phyloP scores from a whole-genome alignment of 1,140 invertebrate genomes.

The Pogonomyrmex californicus region DNA sequence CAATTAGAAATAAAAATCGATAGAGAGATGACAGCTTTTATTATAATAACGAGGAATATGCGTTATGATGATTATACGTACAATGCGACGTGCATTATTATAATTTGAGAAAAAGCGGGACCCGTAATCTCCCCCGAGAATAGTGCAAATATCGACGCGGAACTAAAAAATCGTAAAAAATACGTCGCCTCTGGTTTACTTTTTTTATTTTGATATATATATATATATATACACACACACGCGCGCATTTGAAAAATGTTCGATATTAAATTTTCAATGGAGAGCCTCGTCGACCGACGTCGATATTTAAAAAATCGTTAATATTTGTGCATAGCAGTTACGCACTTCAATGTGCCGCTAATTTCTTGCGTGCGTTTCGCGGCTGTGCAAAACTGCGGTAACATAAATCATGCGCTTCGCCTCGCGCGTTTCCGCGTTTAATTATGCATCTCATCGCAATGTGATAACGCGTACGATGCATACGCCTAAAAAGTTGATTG shows the following conservation, averaged over 20 bases:
- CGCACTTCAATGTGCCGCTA: conserved; percentile 29
- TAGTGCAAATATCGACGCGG: conserved; percentile 2
- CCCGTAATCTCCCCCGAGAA: not conserved
- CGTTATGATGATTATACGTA: not conserved
- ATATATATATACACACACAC: not conserved
- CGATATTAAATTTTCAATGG: conserved; percentile 55
- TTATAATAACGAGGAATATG: conserved; percentile 34
- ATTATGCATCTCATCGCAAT: conserved; percentile 51
- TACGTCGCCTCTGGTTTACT: not conserved
- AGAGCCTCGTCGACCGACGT: not conserved
- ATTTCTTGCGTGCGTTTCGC: conserved; percentile 38
- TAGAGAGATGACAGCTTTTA: conserved; percentile 7
- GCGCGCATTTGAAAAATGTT: conserved; percentile 30
- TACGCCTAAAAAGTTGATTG: conserved; percentile 43
- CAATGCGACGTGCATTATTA: conserved; percentile 1
- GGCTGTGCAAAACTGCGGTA: not conserved
- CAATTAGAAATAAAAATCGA: conserved; percentile 43
- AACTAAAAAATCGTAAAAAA: conserved; percentile 9
- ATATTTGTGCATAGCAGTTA: conserved; percentile 34
- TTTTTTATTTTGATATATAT: conserved; percentile 19
- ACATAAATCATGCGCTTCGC: conserved; percentile 23
- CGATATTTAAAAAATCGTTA: conserved; percentile 44
- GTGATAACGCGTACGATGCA: conserved; percentile 35
- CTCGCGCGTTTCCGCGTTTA: conserved; percentile 6
- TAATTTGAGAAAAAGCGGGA: conserved; percentile 31